Evolutionary conservation across 2,888 invertebrate genomes (phyloP).

Genomic region (Heliothis peltigera): DNA sequence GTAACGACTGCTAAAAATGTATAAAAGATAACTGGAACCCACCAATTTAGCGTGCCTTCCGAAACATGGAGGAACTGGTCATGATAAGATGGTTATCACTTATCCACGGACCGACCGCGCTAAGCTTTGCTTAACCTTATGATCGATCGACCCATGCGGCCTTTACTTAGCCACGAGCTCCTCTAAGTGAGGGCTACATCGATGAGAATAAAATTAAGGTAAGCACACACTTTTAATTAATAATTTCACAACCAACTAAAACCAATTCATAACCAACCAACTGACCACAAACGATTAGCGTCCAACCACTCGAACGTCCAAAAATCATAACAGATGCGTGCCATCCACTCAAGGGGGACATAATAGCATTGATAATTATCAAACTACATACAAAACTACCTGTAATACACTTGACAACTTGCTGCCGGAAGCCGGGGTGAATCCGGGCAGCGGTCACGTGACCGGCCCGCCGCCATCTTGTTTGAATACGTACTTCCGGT

Average conservation of each 20-base stretch:
- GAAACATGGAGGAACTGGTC: too few species aligned
- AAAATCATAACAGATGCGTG: conserved; percentile 85
- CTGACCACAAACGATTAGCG: conserved; percentile 10
- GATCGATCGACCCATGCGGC: too few species aligned
- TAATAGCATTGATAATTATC: conserved; percentile 80
- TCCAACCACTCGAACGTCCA: conserved; percentile 35
- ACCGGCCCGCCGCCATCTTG: conserved; percentile 84
- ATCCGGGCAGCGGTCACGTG: conserved; percentile 85
- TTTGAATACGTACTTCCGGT: conserved; percentile 86
- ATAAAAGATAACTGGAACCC: too few species aligned
- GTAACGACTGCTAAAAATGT: too few species aligned
- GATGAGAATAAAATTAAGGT: too few species aligned
- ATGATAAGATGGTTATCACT: too few species aligned
- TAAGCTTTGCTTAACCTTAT: too few species aligned
- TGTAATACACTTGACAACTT: conserved; percentile 86
- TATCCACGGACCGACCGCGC: too few species aligned
- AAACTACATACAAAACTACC: conserved; percentile 73
- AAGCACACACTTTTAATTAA: background rate
- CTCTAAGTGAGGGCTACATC: too few species aligned
- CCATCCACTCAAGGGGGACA: conserved; percentile 72
- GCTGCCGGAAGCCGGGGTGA: conserved; percentile 87
- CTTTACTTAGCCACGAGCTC: too few species aligned
- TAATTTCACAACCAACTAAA: conserved; percentile 2
- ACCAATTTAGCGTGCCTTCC: too few species aligned
- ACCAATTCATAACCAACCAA: conserved; percentile 29